Conservation (phyloP, 2,113 vertebrate genomes). For the Oreochromis tanganicae region DNA sequence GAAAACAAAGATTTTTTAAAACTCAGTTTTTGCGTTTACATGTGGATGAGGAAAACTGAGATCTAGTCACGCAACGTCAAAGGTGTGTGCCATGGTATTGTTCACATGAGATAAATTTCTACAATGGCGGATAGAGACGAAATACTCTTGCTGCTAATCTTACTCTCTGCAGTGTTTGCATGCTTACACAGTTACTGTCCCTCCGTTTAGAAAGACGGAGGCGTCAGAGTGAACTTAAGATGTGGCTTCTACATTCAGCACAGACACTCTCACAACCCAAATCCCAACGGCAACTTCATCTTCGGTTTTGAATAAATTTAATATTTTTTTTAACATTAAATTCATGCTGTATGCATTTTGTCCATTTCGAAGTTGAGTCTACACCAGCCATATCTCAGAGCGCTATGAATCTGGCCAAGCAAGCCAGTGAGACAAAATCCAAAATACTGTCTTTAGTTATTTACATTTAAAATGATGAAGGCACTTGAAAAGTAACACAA, state of each 20-base stretch:
- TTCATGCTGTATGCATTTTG: neutral
- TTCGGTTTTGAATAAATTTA: rapidly evolving
- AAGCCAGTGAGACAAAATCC: neutral
- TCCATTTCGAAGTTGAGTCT: neutral
- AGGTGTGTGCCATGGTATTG: rapidly evolving
- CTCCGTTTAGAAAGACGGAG: rapidly evolving
- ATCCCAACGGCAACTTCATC: neutral
- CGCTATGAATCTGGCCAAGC: neutral
- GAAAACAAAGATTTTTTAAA: neutral
- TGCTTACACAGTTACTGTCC: neutral
- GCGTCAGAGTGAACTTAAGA: neutral
- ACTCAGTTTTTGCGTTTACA: rapidly evolving
- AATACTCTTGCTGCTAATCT: neutral
- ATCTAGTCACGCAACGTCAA: neutral
- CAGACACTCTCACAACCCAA: neutral
- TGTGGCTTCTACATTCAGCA: neutral
- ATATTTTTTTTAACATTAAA: neutral
- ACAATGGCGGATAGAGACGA: rapidly evolving
- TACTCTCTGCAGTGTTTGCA: neutral
- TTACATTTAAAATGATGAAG: neutral
- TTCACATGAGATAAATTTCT: neutral
- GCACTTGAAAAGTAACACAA: neutral
- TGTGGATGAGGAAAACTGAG: rapidly evolving
- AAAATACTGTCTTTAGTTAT: neutral
- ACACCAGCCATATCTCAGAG: neutral